Percentiles rank a stretch among this genome's conserved stretches.
Evolutionary conservation across 2,113 vertebrate genomes (phyloP).

Genomic region (Festucalex cinctus): DNA sequence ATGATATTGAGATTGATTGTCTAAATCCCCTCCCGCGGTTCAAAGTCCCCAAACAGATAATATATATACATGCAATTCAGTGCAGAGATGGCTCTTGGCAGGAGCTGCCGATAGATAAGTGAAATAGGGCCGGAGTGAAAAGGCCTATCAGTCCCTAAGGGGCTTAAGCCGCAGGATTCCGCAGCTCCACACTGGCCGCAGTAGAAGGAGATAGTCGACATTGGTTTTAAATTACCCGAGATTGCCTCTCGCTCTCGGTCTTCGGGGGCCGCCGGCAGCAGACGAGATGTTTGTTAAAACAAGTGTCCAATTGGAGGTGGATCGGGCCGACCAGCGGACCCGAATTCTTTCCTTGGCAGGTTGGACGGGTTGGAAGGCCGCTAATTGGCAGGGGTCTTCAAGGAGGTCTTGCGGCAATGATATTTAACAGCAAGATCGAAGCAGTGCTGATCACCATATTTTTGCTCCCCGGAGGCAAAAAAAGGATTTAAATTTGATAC

Average conservation of each 20-base stretch:
- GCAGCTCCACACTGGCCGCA: slow-evolving; percentile 64
- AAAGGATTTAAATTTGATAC: neutral
- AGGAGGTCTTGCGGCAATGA: slow-evolving; percentile 59
- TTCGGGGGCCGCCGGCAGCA: slow-evolving; percentile 65
- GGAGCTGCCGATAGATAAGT: slow-evolving; percentile 76
- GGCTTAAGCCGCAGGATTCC: slow-evolving; percentile 73
- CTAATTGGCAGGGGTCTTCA: slow-evolving; percentile 68
- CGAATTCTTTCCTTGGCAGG: slow-evolving; percentile 65
- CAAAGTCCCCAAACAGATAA: slow-evolving; percentile 78
- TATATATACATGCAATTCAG: slow-evolving; percentile 76
- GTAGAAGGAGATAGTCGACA: slow-evolving; percentile 67
- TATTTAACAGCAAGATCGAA: slow-evolving; percentile 57
- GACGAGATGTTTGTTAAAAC: slow-evolving; percentile 78
- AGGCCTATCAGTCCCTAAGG: slow-evolving; percentile 71
- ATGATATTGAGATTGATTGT: slow-evolving; percentile 86
- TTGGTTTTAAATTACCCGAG: slow-evolving; percentile 79
- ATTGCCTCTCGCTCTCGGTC: slow-evolving; percentile 78
- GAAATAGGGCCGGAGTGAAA: slow-evolving; percentile 79
- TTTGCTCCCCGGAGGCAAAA: neutral
- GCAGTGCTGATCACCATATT: slow-evolving; percentile 5
- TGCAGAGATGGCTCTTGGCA: slow-evolving; percentile 69
- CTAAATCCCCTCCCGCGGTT: slow-evolving; percentile 83
- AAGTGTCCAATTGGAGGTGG: slow-evolving; percentile 67
- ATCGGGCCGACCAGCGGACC: slow-evolving; percentile 67
- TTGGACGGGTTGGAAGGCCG: slow-evolving; percentile 62